Conservation (phyloP, 92 coral and sea anemone species). For the Zoanthus solanderi region DNA sequence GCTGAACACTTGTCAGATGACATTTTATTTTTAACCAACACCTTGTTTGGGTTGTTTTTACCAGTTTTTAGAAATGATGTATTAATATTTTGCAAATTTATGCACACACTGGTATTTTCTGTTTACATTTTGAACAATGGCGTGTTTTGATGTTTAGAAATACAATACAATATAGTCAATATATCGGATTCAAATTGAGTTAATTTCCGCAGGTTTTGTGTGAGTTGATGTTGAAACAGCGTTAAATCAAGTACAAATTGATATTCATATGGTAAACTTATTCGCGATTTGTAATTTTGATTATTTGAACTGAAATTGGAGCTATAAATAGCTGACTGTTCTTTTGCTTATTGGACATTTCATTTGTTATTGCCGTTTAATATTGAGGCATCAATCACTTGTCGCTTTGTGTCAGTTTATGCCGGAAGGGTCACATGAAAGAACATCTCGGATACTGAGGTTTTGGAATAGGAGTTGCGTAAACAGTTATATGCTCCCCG, state of each 20-base stretch:
- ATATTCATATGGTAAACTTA: background rate
- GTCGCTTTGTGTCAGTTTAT: conserved; percentile 11
- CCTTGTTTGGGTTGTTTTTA: background rate
- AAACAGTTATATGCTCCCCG: conserved; percentile 5
- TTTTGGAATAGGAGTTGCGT: conserved; percentile 31
- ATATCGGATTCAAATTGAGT: background rate
- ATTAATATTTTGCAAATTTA: conserved; percentile 2
- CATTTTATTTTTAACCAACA: background rate
- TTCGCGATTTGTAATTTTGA: background rate
- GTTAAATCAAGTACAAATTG: background rate
- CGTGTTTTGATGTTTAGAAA: conserved; percentile 23
- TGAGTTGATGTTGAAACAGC: background rate
- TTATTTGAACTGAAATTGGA: background rate
- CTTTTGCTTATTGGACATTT: conserved; percentile 3
- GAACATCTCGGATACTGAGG: conserved; percentile 34
- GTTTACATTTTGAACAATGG: conserved; percentile 40
- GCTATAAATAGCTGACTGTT: conserved; percentile 11
- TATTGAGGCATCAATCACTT: conserved; percentile 21
- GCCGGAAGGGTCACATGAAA: conserved; percentile 31
- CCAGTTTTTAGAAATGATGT: background rate
- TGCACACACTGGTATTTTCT: background rate
- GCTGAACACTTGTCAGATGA: conserved; percentile 35
- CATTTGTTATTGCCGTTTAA: conserved; percentile 1
- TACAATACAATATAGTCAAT: background rate
- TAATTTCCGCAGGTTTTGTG: background rate